Base-by-base conservation (phyloP, 2,888 invertebrate species). In the Tiliacea aurago region DNA sequence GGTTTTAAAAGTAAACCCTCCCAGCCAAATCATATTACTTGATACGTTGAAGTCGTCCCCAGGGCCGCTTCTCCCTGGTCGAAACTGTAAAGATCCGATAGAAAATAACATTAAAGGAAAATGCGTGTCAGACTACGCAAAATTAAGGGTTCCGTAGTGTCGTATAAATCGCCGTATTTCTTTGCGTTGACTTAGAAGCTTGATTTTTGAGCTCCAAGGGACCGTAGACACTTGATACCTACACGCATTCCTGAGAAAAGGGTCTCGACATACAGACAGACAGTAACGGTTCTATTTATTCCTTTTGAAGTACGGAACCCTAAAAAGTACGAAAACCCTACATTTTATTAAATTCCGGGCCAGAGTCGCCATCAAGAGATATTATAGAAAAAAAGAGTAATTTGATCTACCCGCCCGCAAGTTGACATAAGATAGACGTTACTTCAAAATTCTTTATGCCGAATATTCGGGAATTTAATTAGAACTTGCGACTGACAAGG, bases 381-480 rank as follows among this genome's bases (percentile, higher is more conserved):
- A 79, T 73, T 74, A 76, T 74, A 75, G 47, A 70, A 76, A 80
- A 84, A 70, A 80, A 72, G 49, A 70, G 68, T 85, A 87, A 87
- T 86, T 84, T 77, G 70, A 86, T 87, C 70, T 74, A 56, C 61
- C 59, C 71, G 49, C 56, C 72, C 70, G 63, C 76, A 80, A 80
- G 78, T 78, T 74, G 80, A 82, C 85, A 67, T 64, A n/a, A 74
- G 80, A 84, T 73, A 83, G 85, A 85, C 85, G 74, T 86, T 74
- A 65, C 72, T 73, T 67, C 51, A 69, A 69, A 85, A 71, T 70
- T 81, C 20, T 62, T 76, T 80, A 47, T 69, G 75, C 78, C 70
- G 77, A 78, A 84, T 76, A 80, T 85, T 86, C 74, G 68, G 72
- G 56, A 86, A 85, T 80, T 70, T 82, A 86, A 85, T 85, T 84